Evolutionary conservation across 2,113 vertebrate genomes (phyloP).

Genomic region (Mionectes macconnelli): DNA sequence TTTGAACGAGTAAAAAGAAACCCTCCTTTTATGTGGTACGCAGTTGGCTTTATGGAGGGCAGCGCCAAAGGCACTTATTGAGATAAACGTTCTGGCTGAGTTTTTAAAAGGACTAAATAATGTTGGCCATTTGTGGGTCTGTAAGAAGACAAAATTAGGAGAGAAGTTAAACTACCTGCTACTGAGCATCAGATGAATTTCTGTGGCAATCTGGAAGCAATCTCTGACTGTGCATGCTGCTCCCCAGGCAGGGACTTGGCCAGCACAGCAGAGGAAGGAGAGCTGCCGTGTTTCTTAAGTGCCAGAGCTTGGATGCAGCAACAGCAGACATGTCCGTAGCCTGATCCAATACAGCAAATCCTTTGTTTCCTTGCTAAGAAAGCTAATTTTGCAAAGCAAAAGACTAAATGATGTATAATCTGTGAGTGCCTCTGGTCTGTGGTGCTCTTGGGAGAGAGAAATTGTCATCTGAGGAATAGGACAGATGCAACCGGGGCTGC

Average conservation of each 20-base stretch:
- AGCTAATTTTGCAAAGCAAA: slow-evolving; percentile 31
- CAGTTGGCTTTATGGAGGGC: slow-evolving; percentile 8
- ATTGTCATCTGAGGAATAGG: slow-evolving; percentile 13
- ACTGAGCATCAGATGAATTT: neutral
- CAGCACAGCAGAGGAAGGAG: neutral
- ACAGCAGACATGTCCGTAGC: neutral
- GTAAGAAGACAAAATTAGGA: slow-evolving; percentile 8
- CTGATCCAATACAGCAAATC: slow-evolving; percentile 44
- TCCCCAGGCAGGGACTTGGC: neutral
- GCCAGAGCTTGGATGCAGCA: neutral
- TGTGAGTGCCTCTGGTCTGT: slow-evolving; percentile 1
- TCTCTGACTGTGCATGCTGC: neutral
- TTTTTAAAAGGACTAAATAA: slow-evolving; percentile 46
- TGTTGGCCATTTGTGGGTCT: neutral
- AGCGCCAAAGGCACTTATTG: neutral
- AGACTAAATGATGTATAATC: neutral
- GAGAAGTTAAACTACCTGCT: slow-evolving; percentile 25
- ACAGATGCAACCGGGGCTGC: neutral
- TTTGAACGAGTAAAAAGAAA: neutral
- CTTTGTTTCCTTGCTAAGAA: slow-evolving; percentile 54
- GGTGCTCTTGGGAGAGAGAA: slow-evolving; percentile 37
- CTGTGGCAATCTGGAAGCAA: neutral
- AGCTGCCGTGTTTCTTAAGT: neutral
- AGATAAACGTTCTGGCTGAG: slow-evolving; percentile 28
- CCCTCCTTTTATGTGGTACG: neutral